phyloP scores from a whole-genome alignment of 30 jellyfish, hydroid and myxozoan genomes.

The Aurelia sp. region DNA sequence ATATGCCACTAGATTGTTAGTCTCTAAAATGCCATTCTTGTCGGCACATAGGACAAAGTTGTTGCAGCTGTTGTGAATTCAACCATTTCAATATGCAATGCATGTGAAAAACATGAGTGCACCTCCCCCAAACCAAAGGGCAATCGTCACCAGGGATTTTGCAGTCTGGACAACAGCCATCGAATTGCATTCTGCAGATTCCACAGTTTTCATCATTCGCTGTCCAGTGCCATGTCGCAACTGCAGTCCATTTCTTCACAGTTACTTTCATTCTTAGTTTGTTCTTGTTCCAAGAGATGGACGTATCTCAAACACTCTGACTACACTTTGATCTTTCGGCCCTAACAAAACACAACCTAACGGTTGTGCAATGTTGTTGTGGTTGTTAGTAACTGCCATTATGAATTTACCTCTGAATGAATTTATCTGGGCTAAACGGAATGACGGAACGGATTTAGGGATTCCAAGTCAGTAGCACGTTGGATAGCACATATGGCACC shows the following conservation, averaged over 20 bases:
- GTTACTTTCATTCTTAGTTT: conserved; percentile 67
- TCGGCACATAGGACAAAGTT: conserved; percentile 98
- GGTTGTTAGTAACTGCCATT: no score
- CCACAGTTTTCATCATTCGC: conserved; percentile 99
- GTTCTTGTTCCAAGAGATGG: no score
- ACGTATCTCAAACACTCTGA: no score
- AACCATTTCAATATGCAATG: conserved; percentile 97
- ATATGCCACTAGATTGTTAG: conserved; percentile 7
- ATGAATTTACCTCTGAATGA: no score
- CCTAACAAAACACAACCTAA: no score
- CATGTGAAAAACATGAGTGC: conserved; percentile 98
- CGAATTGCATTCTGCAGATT: conserved; percentile 97
- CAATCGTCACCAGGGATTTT: conserved; percentile 98
- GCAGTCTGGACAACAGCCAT: conserved; percentile 99
- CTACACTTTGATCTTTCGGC: no score
- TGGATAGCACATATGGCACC: no score
- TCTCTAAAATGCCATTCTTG: conserved; percentile 98
- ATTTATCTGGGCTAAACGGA: no score
- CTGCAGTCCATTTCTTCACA: conserved; percentile 96
- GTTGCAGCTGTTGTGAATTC: conserved; percentile 91
- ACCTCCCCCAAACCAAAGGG: conserved; percentile 98
- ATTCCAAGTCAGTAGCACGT: no score
- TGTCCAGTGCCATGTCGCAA: conserved; percentile 99
- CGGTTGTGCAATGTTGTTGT: neutral
- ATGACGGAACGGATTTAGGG: no score